phyloP scores from a whole-genome alignment of 2,113 vertebrate species.

The Dunckerocampus dactyliophorus region DNA sequence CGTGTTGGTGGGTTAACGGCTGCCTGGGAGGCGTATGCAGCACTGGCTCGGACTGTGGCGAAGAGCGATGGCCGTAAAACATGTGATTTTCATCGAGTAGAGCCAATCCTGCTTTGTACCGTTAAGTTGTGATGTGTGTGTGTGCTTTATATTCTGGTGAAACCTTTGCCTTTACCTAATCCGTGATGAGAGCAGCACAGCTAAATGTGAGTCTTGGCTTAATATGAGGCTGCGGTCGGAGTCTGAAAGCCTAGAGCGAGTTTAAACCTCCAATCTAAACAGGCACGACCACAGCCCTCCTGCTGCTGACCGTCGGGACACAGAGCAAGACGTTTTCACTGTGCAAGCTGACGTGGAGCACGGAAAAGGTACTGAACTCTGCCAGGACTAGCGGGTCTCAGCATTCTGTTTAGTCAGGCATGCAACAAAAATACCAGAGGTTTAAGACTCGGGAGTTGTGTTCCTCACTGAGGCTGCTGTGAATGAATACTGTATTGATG shows the following conservation, averaged over 20 bases:
- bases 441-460: constrained; percentile 14
- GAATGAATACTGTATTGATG: not conserved
- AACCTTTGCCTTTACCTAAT: not conserved
- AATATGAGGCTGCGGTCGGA: constrained; percentile 24
- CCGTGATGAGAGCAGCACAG: constrained; percentile 12
- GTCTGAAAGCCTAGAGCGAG: constrained; percentile 37
- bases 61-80: constrained; percentile 37
- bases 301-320: constrained; percentile 12
- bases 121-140: constrained; percentile 34
- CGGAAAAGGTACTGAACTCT: constrained; percentile 23
- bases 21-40: constrained; percentile 5
- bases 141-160: constrained; percentile 13
- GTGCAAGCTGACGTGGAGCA: constrained; percentile 18
- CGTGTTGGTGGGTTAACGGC: constrained; percentile 11
- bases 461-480: constrained; percentile 2
- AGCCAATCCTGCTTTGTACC: constrained; percentile 33
- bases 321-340: constrained; percentile 17
- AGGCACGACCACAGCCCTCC: constrained; percentile 9
- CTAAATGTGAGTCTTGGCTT: constrained; percentile 47
- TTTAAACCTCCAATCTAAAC: constrained; percentile 51
- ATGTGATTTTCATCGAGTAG: constrained; percentile 37
- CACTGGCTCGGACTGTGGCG: constrained; percentile 23
- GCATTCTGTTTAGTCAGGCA: constrained; percentile 8
- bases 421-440: constrained; percentile 15
- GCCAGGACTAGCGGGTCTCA: constrained; percentile 16